phyloP scores from a whole-genome alignment of 2,888 invertebrate genomes.

The Zonitis immaculata region DNA sequence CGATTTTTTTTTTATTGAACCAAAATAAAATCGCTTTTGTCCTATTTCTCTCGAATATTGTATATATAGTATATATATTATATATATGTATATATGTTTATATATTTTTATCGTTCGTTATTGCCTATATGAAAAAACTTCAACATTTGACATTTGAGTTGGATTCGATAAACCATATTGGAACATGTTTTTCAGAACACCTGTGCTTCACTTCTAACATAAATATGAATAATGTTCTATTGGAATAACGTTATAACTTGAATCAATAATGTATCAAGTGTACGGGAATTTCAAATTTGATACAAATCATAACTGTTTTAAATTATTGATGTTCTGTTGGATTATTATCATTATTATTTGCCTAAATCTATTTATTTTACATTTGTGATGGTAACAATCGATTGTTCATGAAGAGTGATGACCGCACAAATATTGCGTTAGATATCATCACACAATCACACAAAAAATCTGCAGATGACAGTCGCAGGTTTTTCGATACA shows the following conservation, averaged over 20 bases:
- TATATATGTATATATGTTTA: too few relatives aligned
- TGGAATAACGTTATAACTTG: neutral
- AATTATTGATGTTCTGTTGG: too few relatives aligned
- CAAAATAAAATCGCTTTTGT: too few relatives aligned
- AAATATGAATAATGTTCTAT: neutral
- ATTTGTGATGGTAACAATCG: neutral
- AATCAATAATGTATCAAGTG: neutral
- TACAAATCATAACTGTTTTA: neutral
- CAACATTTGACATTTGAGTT: neutral
- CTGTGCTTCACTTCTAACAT: neutral
- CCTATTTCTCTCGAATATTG: too few relatives aligned
- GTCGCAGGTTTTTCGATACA: neutral
- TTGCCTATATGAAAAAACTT: neutral
- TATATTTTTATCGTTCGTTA: neutral
- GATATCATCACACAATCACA: too few relatives aligned
- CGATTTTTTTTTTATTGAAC: too few relatives aligned
- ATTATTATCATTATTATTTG: too few relatives aligned
- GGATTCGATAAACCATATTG: neutral
- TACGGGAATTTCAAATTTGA: neutral
- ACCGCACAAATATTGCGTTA: neutral
- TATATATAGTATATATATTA: too few relatives aligned
- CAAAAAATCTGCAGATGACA: slow-evolving; percentile 5
- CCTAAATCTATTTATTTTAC: too few relatives aligned
- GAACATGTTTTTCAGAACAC: neutral
- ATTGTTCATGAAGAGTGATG: slow-evolving; percentile 1